phyloP scores from a whole-genome alignment of 2,888 invertebrate genomes.

The Syrista parreyssii region DNA sequence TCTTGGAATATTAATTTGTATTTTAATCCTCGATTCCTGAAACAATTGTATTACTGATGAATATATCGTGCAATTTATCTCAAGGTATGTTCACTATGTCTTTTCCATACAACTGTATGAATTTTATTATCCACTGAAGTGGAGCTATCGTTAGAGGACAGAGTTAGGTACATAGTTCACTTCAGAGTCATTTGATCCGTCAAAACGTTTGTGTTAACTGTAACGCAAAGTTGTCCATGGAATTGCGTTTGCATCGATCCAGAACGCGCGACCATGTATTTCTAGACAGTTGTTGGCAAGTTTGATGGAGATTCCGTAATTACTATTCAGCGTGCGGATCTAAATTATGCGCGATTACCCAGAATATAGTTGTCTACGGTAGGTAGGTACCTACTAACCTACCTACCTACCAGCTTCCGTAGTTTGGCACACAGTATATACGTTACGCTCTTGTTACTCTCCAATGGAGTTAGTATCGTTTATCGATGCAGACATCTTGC shows the following conservation, averaged over 20 bases:
- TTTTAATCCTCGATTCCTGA: not conserved
- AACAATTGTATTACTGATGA: not conserved
- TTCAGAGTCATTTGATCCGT: not conserved
- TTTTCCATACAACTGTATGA: not conserved
- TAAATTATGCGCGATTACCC: conserved; percentile 24
- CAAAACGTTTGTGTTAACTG: not conserved
- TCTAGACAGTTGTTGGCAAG: conserved; percentile 18
- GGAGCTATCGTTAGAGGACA: not conserved
- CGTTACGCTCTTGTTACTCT: conserved; percentile 1
- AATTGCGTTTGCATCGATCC: conserved; percentile 8
- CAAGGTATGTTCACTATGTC: not conserved
- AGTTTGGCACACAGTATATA: conserved; percentile 10
- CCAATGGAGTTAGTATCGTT: conserved; percentile 16
- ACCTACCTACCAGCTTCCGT: conserved; percentile 3
- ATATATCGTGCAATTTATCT: not conserved
- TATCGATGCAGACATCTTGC: conserved; percentile 9
- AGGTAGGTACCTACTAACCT: not conserved
- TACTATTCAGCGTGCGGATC: conserved; percentile 15
- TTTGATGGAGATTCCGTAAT: conserved; percentile 26
- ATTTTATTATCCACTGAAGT: not conserved
- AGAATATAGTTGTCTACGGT: conserved; percentile 15
- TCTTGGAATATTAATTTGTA: not conserved
- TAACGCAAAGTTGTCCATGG: not conserved
- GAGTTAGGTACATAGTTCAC: not conserved
- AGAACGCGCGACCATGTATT: conserved; percentile 2